A percentile compares a stretch with the other conserved stretches of the same genome.
These are phyloP conservation scores for Stratiomys singularior DNA, from an alignment of 2,888 invertebrate genomes.

Conservation along the genomic window DNA sequence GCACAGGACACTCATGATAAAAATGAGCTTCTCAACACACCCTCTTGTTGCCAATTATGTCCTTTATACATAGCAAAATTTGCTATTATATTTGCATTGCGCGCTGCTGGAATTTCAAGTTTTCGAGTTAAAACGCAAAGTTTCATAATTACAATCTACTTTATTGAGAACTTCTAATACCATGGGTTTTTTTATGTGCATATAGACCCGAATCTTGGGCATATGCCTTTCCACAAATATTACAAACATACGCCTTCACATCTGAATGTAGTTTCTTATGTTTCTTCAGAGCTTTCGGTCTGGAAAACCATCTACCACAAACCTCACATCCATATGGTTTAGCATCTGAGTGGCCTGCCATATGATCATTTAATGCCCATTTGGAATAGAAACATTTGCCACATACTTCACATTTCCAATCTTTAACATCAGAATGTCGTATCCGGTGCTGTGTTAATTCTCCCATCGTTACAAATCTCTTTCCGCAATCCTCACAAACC, in stretches of 20 bases:
- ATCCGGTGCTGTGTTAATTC: constrained; percentile 42
- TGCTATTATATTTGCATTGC: too few relatives aligned
- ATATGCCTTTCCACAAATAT: constrained; percentile 53
- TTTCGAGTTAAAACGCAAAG: too few relatives aligned
- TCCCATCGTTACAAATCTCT: constrained; percentile 28
- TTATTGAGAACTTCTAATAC: background rate
- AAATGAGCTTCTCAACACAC: too few relatives aligned
- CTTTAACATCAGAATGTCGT: constrained; percentile 17
- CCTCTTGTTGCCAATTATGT: too few relatives aligned
- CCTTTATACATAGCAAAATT: too few relatives aligned
- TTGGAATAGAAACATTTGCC: constrained; percentile 42
- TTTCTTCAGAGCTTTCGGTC: constrained; percentile 53
- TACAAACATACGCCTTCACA: constrained; percentile 53
- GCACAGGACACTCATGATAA: too few relatives aligned
- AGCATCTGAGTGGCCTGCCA: constrained; percentile 18
- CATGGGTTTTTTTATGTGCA: constrained; percentile 52
- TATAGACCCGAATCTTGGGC: constrained; percentile 54
- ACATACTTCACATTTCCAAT: constrained; percentile 46
- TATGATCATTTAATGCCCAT: constrained; percentile 33
- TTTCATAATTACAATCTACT: too few relatives aligned
- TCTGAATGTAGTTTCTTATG: constrained; percentile 54
- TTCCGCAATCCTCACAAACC: constrained; percentile 43
- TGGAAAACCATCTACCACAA: constrained; percentile 52
- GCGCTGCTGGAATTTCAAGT: too few relatives aligned
- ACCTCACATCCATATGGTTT: constrained; percentile 42